These are phyloP conservation scores for Anisognathus igniventris DNA, from an alignment of 2,797 vertebrate genomes.

Conservation along the genomic window DNA sequence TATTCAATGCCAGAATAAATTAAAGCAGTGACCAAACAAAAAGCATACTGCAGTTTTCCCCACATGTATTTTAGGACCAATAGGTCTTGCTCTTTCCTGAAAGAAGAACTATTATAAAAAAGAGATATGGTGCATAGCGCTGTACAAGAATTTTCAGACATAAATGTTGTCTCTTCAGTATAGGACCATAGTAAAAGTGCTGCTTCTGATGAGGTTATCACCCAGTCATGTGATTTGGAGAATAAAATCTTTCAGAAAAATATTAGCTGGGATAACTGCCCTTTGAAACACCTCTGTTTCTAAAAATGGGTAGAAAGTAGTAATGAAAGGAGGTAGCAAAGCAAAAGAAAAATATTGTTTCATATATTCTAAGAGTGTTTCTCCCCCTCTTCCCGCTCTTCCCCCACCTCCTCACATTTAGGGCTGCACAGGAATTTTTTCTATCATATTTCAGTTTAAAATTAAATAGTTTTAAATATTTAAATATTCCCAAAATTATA, in stretches of 20 bases:
- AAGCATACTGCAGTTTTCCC: not conserved
- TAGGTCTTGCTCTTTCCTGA: not conserved
- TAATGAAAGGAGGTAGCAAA: not conserved
- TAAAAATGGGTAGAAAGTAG: not conserved
- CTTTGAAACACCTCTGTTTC: not conserved
- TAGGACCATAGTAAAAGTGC: not conserved
- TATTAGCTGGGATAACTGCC: not conserved
- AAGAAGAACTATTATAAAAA: not conserved
- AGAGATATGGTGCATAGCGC: not conserved
- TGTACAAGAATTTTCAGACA: not conserved
- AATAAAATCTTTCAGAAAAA: not conserved
- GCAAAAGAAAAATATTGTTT: not conserved
- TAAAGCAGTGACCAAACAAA: not conserved
- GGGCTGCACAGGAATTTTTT: not conserved
- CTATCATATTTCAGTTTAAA: not conserved
- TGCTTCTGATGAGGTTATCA: not conserved
- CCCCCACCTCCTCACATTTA: fast-evolving
- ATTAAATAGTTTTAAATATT: not conserved
- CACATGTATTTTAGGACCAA: not conserved
- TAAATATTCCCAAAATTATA: not conserved
- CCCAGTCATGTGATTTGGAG: not conserved
- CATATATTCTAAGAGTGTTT: fast-evolving
- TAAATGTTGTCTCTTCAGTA: not conserved
- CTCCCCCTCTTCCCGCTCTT: not conserved
- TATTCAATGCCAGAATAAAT: not conserved